Evolutionary conservation across 2,113 vertebrate species (phyloP).

Genomic region (Alaudala cheleensis): DNA sequence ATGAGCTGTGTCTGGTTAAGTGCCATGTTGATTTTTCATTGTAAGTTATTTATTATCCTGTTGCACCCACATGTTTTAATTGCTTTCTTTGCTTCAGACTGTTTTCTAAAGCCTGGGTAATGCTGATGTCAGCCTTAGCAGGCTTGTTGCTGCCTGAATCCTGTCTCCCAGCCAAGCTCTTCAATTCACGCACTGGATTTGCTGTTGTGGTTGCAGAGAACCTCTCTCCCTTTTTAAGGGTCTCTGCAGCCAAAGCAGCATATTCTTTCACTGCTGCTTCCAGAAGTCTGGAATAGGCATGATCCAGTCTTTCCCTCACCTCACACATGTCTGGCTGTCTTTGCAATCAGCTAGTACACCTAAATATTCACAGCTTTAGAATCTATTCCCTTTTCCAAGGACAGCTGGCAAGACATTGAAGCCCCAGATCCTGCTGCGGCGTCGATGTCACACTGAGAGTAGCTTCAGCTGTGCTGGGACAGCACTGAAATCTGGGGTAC

Average conservation of each 20-base stretch:
- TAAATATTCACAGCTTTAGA: slow-evolving; percentile 16
- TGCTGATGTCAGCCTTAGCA: slow-evolving; percentile 44
- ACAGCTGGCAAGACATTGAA: background rate
- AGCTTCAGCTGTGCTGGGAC: background rate
- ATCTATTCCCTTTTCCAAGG: slow-evolving; percentile 18
- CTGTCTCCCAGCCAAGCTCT: slow-evolving; percentile 25
- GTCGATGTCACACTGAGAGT: background rate
- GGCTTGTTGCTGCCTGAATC: slow-evolving; percentile 33
- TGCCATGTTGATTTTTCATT: background rate
- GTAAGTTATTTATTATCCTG: background rate
- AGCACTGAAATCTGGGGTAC: background rate
- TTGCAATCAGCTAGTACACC: background rate
- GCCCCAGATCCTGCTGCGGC: background rate
- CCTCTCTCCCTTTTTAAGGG: background rate
- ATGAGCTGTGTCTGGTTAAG: background rate
- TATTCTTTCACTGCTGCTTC: slow-evolving; percentile 11
- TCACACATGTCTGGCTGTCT: slow-evolving; percentile 22
- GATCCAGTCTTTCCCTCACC: slow-evolving; percentile 15
- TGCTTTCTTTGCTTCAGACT: slow-evolving; percentile 8
- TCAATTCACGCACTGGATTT: background rate
- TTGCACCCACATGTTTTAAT: background rate
- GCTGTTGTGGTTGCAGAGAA: slow-evolving; percentile 16
- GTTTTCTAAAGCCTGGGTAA: background rate
- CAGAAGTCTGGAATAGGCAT: slow-evolving; percentile 1
- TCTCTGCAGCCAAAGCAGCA: background rate